Evolutionary conservation across 1,140 invertebrate genomes (phyloP).

Genomic region (Tribolium castaneum): DNA sequence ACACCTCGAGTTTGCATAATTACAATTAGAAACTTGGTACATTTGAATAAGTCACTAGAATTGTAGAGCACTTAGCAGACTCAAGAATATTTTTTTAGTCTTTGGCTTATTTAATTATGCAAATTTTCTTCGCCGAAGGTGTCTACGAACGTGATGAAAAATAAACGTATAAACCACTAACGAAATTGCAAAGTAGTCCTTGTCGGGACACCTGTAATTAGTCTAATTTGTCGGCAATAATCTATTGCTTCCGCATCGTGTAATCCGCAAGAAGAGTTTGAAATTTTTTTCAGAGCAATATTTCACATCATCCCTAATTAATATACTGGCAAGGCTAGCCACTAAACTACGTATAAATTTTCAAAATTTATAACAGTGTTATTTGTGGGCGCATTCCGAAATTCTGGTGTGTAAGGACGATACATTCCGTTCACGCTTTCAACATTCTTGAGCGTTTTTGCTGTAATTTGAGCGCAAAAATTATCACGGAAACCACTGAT

Average conservation of each 20-base stretch:
- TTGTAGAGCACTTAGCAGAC: neutral
- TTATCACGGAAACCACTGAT: neutral
- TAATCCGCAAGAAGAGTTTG: no score
- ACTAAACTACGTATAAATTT: neutral
- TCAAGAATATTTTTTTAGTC: neutral
- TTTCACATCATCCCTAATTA: neutral
- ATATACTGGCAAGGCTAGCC: neutral
- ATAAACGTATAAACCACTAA: no score
- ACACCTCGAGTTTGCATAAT: neutral
- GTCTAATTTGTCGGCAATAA: neutral
- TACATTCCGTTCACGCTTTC: neutral
- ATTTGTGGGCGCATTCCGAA: neutral
- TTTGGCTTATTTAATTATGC: neutral
- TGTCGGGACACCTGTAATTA: neutral
- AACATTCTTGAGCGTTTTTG: neutral
- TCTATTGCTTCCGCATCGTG: neutral
- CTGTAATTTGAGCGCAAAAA: neutral
- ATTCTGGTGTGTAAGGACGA: neutral
- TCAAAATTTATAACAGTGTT: neutral
- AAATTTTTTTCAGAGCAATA: no score
- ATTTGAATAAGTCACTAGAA: neutral
- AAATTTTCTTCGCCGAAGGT: neutral
- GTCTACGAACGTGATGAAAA: neutral
- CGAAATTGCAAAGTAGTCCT: neutral
- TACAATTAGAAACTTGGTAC: neutral